Percentiles rank a stretch among this genome's conserved stretches.
These are phyloP conservation scores for Eristalinus sepulchralis DNA, from an alignment of 2,888 invertebrate genomes.

Conservation along the genomic window DNA sequence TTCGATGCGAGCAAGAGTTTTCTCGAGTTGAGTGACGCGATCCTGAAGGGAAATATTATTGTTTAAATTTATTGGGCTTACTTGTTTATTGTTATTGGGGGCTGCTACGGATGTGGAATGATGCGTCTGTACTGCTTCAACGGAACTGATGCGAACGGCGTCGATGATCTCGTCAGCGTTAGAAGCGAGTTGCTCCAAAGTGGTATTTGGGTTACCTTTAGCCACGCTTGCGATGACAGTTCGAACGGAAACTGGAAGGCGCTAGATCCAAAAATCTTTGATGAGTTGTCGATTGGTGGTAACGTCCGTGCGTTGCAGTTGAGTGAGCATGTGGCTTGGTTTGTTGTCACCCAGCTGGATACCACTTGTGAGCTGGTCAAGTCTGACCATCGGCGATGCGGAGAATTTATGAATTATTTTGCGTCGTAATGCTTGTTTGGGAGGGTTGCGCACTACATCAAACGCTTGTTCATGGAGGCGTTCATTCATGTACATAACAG, in stretches of 20 bases:
- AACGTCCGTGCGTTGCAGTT: conserved; percentile 14
- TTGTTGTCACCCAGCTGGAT: conserved; percentile 19
- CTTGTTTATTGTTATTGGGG: not conserved
- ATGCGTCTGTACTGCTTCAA: no score
- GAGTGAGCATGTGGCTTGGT: conserved; percentile 22
- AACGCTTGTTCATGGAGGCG: conserved; percentile 30
- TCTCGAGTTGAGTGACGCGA: not conserved
- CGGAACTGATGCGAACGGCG: not conserved
- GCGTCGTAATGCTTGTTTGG: conserved; percentile 1
- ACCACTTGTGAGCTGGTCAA: conserved; percentile 16
- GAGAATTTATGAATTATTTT: not conserved
- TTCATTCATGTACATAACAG: conserved; percentile 24
- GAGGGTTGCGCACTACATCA: conserved; percentile 25
- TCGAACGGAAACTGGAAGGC: not conserved
- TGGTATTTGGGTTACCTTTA: conserved; percentile 16
- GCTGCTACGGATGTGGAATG: no score
- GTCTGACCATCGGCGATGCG: conserved; percentile 13
- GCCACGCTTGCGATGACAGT: conserved; percentile 8
- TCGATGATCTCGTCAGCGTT: conserved; percentile 36
- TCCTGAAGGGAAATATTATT: not conserved
- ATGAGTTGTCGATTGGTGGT: conserved; percentile 20
- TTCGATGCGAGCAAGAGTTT: not conserved
- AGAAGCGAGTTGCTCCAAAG: conserved; percentile 14
- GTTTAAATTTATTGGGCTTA: not conserved
- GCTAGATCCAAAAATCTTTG: conserved; percentile 2